These are phyloP conservation scores for Thyatira batis DNA, from an alignment of 2,888 invertebrate genomes.

Conservation along the genomic window DNA sequence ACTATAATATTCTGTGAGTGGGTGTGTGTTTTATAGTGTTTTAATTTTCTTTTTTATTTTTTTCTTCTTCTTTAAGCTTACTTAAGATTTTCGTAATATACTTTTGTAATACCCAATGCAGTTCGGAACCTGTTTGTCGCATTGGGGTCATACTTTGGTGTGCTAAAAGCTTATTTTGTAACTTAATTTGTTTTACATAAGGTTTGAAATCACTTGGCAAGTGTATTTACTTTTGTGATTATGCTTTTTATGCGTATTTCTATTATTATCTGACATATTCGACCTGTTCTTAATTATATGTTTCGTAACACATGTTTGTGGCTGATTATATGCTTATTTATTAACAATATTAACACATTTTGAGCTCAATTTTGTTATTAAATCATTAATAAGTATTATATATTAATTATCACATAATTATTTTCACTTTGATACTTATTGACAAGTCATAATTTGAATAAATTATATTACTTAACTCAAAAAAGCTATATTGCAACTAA, in stretches of 20 bases:
- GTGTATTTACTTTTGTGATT: neutral
- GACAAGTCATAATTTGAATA: no score
- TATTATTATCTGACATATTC: neutral
- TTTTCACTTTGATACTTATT: no score
- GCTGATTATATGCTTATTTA: no score
- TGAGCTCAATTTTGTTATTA: no score
- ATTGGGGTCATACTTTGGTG: neutral
- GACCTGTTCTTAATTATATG: neutral
- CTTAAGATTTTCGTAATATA: neutral
- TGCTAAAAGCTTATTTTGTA: constrained; percentile 1
- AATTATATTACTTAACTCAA: no score
- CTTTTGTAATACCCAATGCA: neutral
- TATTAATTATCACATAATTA: no score
- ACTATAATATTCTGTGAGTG: neutral
- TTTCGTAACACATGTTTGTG: neutral
- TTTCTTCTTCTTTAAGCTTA: neutral
- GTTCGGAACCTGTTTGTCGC: constrained; percentile 4
- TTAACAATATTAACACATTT: no score
- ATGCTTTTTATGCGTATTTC: neutral
- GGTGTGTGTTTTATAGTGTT: neutral
- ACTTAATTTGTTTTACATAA: neutral
- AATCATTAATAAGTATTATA: no score
- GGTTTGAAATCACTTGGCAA: neutral
- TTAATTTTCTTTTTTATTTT: neutral
- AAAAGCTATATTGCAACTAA: no score